Evolutionary conservation across 2,888 invertebrate genomes (phyloP).

Genomic region (Nymphalis urticae): DNA sequence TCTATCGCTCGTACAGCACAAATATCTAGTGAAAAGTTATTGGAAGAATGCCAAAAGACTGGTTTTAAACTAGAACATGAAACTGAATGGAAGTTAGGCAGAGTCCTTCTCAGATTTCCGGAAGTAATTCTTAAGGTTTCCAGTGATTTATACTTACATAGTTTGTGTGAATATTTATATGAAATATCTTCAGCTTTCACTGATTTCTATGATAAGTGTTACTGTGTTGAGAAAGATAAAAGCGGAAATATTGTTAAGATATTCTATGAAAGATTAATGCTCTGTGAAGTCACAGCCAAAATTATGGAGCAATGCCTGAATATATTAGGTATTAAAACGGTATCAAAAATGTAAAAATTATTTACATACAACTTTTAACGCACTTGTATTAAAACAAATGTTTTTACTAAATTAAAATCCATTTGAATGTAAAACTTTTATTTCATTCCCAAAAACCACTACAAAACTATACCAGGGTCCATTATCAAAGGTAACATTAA

Average conservation of each 20-base stretch:
- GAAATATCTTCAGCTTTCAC: slow-evolving; percentile 95
- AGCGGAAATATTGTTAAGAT: slow-evolving; percentile 90
- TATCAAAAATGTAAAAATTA: slow-evolving; percentile 90
- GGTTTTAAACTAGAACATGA: slow-evolving; percentile 90
- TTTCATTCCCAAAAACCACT: slow-evolving; percentile 77
- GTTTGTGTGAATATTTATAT: slow-evolving; percentile 96
- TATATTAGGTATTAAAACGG: slow-evolving; percentile 95
- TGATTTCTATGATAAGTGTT: slow-evolving; percentile 99
- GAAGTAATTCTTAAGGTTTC: slow-evolving; percentile 92
- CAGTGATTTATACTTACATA: slow-evolving; percentile 91
- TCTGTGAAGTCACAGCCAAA: slow-evolving; percentile 95
- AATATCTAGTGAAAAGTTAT: slow-evolving; percentile 82
- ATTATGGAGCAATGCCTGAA: slow-evolving; percentile 93
- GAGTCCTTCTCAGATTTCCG: slow-evolving; percentile 91
- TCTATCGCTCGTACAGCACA: slow-evolving; percentile 92
- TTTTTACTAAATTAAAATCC: slow-evolving; percentile 38
- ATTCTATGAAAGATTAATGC: slow-evolving; percentile 91
- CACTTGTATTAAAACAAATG: slow-evolving; percentile 14
- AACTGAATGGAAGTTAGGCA: slow-evolving; percentile 97
- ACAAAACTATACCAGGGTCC: slow-evolving; percentile 78
- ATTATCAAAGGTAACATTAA: slow-evolving; percentile 66
- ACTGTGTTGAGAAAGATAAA: slow-evolving; percentile 96
- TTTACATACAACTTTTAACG: slow-evolving; percentile 1
- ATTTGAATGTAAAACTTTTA: slow-evolving; percentile 55
- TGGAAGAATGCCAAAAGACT: slow-evolving; percentile 81